phyloP scores from a whole-genome alignment of 2,113 vertebrate species.

The Cyprinodon brontotheroides region DNA sequence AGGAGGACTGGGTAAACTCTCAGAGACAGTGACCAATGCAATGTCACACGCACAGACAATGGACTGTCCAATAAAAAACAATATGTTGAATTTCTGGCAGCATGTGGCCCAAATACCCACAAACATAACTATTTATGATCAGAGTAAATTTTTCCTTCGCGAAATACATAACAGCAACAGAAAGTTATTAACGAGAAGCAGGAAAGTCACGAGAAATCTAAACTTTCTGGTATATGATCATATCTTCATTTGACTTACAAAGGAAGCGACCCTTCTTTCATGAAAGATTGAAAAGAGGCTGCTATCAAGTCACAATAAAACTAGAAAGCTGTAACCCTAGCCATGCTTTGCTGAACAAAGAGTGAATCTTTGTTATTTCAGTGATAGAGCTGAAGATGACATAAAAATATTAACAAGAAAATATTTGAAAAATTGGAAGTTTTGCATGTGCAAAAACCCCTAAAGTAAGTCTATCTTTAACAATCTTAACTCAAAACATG shows the following conservation, averaged over 20 bases:
- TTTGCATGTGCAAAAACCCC: too few relatives aligned
- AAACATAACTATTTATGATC: conserved; percentile 30
- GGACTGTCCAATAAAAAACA: background rate
- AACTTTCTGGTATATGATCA: background rate
- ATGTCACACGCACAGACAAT: conserved; percentile 19
- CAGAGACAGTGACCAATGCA: conserved; percentile 9
- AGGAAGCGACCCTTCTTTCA: background rate
- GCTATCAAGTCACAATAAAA: background rate
- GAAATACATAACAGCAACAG: background rate
- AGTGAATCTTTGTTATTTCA: background rate
- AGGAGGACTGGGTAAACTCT: conserved; percentile 11
- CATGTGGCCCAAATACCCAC: conserved; percentile 8
- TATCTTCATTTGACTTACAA: background rate
- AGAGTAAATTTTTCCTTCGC: conserved; percentile 2
- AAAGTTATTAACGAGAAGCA: background rate
- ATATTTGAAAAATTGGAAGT: too few relatives aligned
- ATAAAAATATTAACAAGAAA: too few relatives aligned
- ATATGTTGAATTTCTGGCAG: conserved; percentile 10
- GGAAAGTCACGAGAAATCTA: background rate
- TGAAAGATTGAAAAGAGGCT: background rate
- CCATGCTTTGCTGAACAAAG: background rate
- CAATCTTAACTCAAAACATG: too few relatives aligned
- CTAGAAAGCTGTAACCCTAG: background rate
- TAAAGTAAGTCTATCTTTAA: too few relatives aligned
- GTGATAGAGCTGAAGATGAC: background rate